phyloP scores from a whole-genome alignment of 2,888 invertebrate genomes.

The Acronicta alni region DNA sequence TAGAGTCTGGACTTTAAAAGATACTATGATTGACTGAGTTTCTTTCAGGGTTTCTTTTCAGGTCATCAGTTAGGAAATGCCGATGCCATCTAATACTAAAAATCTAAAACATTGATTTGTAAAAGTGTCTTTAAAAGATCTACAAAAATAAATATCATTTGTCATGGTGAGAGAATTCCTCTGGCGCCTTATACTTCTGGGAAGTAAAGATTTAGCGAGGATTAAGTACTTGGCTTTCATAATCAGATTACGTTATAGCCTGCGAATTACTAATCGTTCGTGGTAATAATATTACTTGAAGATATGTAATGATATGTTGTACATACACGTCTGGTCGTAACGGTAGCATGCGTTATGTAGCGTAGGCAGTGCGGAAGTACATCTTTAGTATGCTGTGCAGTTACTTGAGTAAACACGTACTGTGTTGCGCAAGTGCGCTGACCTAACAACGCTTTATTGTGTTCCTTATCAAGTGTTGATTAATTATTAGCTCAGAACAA shows the following conservation, averaged over 20 bases:
- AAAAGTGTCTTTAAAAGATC: too few relatives aligned
- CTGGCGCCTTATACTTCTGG: too few relatives aligned
- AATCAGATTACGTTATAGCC: not conserved
- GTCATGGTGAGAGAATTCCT: too few relatives aligned
- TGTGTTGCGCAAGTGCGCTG: conserved; percentile 47
- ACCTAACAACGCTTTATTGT: conserved; percentile 45
- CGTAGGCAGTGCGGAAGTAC: conserved; percentile 43
- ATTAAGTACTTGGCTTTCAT: not conserved
- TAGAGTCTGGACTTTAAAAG: too few relatives aligned
- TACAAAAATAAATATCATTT: too few relatives aligned
- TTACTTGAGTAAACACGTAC: conserved; percentile 36
- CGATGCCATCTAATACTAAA: too few relatives aligned
- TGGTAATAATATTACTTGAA: conserved; percentile 24
- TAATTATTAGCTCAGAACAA: conserved; percentile 21
- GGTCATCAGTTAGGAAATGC: too few relatives aligned
- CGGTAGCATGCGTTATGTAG: conserved; percentile 44
- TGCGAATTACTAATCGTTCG: conserved; percentile 2
- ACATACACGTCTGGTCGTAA: conserved; percentile 39
- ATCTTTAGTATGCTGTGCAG: conserved; percentile 43
- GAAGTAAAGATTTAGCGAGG: too few relatives aligned
- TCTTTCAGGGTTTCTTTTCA: too few relatives aligned
- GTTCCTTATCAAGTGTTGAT: conserved; percentile 31
- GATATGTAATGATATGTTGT: conserved; percentile 34
- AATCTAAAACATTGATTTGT: too few relatives aligned
- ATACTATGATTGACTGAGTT: too few relatives aligned